Conservation (phyloP, 2,113 vertebrate species). For the Datnioides undecimradiatus region DNA sequence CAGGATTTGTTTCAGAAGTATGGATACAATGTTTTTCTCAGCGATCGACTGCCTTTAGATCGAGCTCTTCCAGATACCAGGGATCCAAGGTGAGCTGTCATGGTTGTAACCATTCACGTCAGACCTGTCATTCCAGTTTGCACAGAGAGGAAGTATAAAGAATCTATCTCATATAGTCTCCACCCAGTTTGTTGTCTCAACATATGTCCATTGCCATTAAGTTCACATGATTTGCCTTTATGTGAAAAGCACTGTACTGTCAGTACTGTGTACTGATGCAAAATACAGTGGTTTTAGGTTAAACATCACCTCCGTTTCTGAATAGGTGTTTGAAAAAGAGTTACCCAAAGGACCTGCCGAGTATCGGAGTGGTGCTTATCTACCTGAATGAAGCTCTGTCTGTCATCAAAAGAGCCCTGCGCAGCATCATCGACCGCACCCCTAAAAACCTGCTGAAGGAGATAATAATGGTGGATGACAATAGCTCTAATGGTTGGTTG, state of each 20-base stretch:
- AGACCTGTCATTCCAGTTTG: neutral
- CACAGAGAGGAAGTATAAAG: too few relatives aligned
- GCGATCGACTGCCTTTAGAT: conserved; percentile 76
- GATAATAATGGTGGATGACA: conserved; percentile 87
- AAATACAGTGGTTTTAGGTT: neutral
- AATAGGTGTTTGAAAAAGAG: conserved; percentile 79
- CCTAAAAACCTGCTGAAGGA: conserved; percentile 83
- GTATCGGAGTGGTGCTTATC: conserved; percentile 83
- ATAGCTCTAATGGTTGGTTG: conserved; percentile 83
- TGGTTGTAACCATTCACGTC: rapidly evolving
- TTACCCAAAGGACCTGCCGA: conserved; percentile 83
- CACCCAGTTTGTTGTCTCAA: neutral
- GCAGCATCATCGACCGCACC: conserved; percentile 82
- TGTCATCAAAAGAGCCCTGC: conserved; percentile 81
- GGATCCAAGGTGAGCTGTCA: conserved; percentile 55
- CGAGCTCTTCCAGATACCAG: conserved; percentile 77
- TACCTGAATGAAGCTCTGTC: conserved; percentile 87
- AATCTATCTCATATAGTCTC: rapidly evolving
- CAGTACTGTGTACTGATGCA: too few relatives aligned
- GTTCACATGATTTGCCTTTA: neutral
- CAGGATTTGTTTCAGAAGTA: conserved; percentile 71
- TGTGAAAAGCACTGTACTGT: neutral
- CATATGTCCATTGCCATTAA: neutral
- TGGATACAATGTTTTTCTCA: conserved; percentile 83
- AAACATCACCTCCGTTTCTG: neutral